phyloP scores from a whole-genome alignment of 1,140 invertebrate genomes.

The Drosophila burlai region DNA sequence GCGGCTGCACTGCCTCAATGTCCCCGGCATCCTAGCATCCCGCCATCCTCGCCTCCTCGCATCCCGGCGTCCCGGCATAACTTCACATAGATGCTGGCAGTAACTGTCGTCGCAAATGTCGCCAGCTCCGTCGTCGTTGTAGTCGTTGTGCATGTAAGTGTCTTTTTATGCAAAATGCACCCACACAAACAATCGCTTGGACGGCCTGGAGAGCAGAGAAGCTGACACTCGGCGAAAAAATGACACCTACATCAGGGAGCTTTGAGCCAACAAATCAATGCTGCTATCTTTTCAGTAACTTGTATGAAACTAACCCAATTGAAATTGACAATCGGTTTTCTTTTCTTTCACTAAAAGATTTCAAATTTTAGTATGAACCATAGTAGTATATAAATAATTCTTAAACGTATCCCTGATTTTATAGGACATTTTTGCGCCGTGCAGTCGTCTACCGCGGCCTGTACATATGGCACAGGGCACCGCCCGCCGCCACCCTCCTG shows the following conservation, averaged over 20 bases:
- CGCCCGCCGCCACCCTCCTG: conserved; percentile 18
- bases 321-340: too few relatives aligned
- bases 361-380: background rate
- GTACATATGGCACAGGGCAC: conserved; percentile 46
- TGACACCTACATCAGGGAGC: too few relatives aligned
- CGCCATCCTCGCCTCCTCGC: background rate
- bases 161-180: conserved; percentile 80
- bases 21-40: conserved; percentile 20
- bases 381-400: background rate
- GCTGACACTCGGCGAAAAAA: conserved; percentile 17
- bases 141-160: conserved; percentile 65
- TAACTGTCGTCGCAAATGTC: conserved; percentile 82
- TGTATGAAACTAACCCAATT: background rate
- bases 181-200: conserved; percentile 38
- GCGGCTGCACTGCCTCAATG: conserved; percentile 43
- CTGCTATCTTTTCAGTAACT: background rate
- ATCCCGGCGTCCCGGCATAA: conserved; percentile 59
- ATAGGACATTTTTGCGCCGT: background rate
- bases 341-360: background rate
- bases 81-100: conserved; percentile 78
- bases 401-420: too few relatives aligned
- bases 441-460: conserved; percentile 14
- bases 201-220: background rate
- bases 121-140: conserved; percentile 55
- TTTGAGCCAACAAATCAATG: background rate